Evolutionary conservation across 2,888 invertebrate genomes (phyloP).

Genomic region (Macropis europaea): DNA sequence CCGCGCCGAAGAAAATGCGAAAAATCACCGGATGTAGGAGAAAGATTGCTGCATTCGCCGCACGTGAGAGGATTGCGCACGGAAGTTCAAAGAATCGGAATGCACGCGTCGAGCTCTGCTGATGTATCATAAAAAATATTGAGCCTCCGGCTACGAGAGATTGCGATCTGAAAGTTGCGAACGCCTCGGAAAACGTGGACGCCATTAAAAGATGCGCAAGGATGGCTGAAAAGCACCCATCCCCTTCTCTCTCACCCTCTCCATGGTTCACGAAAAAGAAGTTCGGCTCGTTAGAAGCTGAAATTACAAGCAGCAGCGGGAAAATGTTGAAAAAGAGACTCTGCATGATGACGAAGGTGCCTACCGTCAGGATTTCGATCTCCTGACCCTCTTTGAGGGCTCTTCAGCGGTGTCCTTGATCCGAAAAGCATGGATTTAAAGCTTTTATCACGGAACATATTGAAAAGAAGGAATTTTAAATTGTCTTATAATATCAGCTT

Average conservation of each 20-base stretch:
- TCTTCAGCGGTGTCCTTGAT: too few relatives aligned
- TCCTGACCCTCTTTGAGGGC: too few relatives aligned
- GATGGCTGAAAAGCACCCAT: too few relatives aligned
- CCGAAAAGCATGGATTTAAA: too few relatives aligned
- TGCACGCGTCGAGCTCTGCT: not conserved
- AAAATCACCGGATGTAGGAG: not conserved
- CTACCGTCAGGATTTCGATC: too few relatives aligned
- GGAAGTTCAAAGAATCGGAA: slow-evolving; percentile 12
- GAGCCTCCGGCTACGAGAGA: slow-evolving; percentile 6
- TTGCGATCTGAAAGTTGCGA: slow-evolving; percentile 3
- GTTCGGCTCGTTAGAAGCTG: not conserved
- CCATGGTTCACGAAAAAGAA: too few relatives aligned
- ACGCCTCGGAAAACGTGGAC: not conserved
- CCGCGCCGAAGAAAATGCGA: not conserved
- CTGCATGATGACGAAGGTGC: too few relatives aligned
- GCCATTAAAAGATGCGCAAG: not conserved
- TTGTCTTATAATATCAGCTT: too few relatives aligned
- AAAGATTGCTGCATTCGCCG: slow-evolving; percentile 37
- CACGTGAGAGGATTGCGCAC: slow-evolving; percentile 42
- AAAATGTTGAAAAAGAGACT: not conserved
- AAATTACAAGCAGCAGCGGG: not conserved
- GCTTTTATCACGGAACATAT: too few relatives aligned
- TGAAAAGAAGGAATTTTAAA: too few relatives aligned
- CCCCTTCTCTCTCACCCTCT: too few relatives aligned
- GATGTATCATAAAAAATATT: slow-evolving; percentile 7